phyloP scores from a whole-genome alignment of 35 echinoderm and acorn worm genomes.

The Acanthaster planci region DNA sequence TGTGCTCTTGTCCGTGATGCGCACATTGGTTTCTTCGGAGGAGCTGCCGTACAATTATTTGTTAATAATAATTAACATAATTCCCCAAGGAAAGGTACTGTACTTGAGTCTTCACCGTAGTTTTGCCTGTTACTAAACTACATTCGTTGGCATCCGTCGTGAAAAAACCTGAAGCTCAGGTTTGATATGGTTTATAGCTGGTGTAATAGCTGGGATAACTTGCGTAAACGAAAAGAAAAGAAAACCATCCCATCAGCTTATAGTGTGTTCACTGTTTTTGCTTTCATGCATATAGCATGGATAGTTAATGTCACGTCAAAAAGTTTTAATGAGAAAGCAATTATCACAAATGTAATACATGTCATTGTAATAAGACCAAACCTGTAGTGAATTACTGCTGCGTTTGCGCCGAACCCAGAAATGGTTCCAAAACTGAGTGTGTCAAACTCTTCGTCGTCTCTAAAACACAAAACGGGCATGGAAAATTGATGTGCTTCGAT shows the following conservation, averaged over 20 bases:
- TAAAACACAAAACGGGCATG: not conserved
- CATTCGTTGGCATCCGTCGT: not conserved
- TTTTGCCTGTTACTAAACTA: not conserved
- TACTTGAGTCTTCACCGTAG: not conserved
- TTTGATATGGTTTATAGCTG: too few relatives aligned
- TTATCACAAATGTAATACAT: not conserved
- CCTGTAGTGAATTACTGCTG: slow-evolving; percentile 41
- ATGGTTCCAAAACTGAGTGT: slow-evolving; percentile 41
- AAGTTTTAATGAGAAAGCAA: not conserved
- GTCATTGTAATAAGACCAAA: not conserved
- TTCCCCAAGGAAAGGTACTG: not conserved
- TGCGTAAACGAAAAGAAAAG: too few relatives aligned
- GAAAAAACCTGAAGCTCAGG: not conserved
- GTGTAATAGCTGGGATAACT: too few relatives aligned
- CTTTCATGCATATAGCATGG: too few relatives aligned
- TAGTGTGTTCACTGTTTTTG: too few relatives aligned
- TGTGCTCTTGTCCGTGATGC: slow-evolving; percentile 76
- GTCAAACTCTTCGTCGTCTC: not conserved
- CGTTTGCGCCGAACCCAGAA: slow-evolving; percentile 37
- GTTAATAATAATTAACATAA: not conserved
- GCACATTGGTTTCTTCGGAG: slow-evolving; percentile 61
- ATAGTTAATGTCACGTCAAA: too few relatives aligned
- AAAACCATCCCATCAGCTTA: too few relatives aligned
- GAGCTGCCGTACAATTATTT: slow-evolving; percentile 42
- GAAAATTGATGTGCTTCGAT: not conserved